Conservation (phyloP, 2,888 invertebrate genomes). For the Sphaeridia pumilis region DNA sequence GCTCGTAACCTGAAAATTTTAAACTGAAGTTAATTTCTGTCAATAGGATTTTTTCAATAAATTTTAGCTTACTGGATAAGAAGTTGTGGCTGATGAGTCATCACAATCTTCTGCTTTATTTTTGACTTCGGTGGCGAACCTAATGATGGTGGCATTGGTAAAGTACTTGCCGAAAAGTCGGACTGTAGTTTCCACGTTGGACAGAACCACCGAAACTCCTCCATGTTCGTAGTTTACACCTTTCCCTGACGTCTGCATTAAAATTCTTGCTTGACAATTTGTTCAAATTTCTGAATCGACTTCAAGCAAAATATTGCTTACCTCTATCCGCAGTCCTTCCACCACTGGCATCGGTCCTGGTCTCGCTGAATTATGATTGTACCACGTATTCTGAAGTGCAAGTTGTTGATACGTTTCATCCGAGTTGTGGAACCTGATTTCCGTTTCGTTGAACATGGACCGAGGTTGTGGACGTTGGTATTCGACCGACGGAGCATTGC, state of each 20-base stretch:
- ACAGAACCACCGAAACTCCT: slow-evolving; percentile 29
- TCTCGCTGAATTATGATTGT: too few relatives aligned
- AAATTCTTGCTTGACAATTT: background rate
- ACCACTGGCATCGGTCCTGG: too few relatives aligned
- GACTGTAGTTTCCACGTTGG: slow-evolving; percentile 22
- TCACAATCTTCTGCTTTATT: slow-evolving; percentile 26
- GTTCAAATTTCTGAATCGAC: background rate
- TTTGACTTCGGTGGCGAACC: slow-evolving; percentile 29
- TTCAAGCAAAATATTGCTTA: slow-evolving; percentile 10
- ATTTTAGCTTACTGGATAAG: slow-evolving; percentile 22
- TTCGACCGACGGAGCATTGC: background rate
- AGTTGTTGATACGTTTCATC: background rate
- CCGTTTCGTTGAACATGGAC: background rate
- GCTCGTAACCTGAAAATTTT: slow-evolving; percentile 21
- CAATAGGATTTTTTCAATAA: background rate
- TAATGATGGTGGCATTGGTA: slow-evolving; percentile 30
- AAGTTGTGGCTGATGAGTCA: slow-evolving; percentile 23
- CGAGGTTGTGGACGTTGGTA: background rate
- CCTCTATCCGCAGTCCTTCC: slow-evolving; percentile 32
- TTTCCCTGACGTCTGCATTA: slow-evolving; percentile 26
- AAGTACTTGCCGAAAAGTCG: slow-evolving; percentile 32
- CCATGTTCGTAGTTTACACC: slow-evolving; percentile 29
- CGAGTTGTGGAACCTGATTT: background rate
- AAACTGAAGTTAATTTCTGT: background rate
- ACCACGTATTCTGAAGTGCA: slow-evolving; percentile 21